Conservation (phyloP, 2,113 vertebrate species). For the Riparia riparia region DNA sequence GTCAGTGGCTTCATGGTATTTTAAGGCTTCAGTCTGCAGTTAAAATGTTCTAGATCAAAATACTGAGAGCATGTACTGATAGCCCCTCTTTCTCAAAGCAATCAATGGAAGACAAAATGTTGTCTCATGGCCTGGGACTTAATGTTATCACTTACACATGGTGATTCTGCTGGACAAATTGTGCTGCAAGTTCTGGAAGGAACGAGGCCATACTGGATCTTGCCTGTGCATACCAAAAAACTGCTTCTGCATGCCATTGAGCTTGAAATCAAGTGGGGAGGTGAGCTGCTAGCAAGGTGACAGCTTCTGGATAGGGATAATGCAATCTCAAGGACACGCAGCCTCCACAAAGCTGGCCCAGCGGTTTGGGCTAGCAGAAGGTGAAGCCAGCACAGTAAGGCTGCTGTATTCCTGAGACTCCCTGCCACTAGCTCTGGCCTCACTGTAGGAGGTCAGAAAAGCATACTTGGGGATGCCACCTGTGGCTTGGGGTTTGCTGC, state of each 20-base stretch:
- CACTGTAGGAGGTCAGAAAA: neutral
- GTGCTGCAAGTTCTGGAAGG: neutral
- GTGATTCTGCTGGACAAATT: neutral
- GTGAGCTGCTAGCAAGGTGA: neutral
- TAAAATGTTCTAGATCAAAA: neutral
- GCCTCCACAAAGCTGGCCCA: neutral
- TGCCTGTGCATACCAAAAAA: neutral
- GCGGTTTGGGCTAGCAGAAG: neutral
- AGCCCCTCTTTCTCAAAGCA: neutral
- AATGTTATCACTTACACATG: neutral
- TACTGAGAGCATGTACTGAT: neutral
- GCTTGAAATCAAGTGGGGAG: neutral
- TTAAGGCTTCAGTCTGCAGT: neutral
- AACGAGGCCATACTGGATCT: neutral
- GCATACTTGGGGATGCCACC: neutral
- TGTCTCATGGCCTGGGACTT: neutral
- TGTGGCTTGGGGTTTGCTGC: neutral
- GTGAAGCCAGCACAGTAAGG: neutral
- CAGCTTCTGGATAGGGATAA: neutral
- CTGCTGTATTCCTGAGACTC: neutral
- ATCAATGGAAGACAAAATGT: neutral
- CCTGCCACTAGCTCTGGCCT: neutral
- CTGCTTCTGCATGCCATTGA: neutral
- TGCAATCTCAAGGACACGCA: neutral
- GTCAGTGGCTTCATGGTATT: neutral